These are phyloP conservation scores for Melangyna quadrimaculata DNA, from an alignment of 2,888 invertebrate genomes.

Conservation along the genomic window DNA sequence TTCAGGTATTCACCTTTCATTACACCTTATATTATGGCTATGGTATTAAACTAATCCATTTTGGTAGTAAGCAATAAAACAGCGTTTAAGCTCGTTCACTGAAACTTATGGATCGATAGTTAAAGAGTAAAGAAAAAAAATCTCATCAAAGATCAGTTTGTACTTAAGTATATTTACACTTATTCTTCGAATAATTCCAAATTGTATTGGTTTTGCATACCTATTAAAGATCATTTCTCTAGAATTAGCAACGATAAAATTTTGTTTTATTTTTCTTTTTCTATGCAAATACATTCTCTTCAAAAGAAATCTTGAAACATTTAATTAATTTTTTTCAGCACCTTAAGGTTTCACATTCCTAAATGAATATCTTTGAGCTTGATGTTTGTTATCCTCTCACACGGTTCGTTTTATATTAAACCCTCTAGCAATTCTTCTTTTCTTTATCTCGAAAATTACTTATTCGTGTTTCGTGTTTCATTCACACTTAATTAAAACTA, in stretches of 20 bases:
- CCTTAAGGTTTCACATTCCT: neutral
- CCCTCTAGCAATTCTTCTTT: constrained; percentile 19
- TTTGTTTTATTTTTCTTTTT: neutral
- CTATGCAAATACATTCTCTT: neutral
- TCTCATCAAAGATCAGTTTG: too few species aligned
- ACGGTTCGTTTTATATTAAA: neutral
- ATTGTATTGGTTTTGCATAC: too few species aligned
- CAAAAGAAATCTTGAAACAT: neutral
- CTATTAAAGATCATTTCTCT: too few species aligned
- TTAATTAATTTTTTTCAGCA: constrained; percentile 21
- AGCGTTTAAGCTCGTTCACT: too few species aligned
- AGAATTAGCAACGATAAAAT: neutral
- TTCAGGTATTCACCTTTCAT: too few species aligned
- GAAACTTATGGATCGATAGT: too few species aligned
- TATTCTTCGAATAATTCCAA: too few species aligned
- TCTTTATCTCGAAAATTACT: constrained; percentile 57
- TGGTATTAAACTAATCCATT: too few species aligned
- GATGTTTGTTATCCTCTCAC: neutral
- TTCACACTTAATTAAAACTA: constrained; percentile 70
- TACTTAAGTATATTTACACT: too few species aligned
- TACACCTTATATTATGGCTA: too few species aligned
- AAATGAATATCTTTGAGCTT: constrained; percentile 17
- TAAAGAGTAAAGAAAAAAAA: too few species aligned
- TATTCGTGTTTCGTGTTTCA: constrained; percentile 66
- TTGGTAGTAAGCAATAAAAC: too few species aligned